Evolutionary conservation across 2,888 invertebrate genomes (phyloP).

Genomic region (Callinectes sapidus): DNA sequence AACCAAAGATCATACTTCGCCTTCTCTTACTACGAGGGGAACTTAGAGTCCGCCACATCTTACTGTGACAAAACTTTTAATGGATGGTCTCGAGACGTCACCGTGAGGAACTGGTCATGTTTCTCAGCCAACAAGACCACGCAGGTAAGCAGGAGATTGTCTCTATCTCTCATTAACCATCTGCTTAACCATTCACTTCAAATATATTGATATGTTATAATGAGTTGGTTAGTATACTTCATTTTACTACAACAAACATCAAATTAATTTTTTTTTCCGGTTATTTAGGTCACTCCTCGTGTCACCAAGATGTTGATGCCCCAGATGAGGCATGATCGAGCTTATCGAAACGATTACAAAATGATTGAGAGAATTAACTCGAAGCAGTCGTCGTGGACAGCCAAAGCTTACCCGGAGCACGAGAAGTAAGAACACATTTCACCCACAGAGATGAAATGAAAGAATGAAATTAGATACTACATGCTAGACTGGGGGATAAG

Average conservation of each 20-base stretch:
- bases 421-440: constrained; percentile 49
- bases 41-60: constrained; percentile 35
- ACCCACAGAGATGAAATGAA: not conserved
- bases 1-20: constrained; percentile 76
- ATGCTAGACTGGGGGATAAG: too few relatives aligned
- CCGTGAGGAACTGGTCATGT: constrained; percentile 78
- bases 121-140: constrained; percentile 73
- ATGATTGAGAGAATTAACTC: constrained; percentile 59
- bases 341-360: constrained; percentile 23
- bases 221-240: not conserved
- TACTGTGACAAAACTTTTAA: constrained; percentile 76
- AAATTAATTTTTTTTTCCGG: too few relatives aligned
- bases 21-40: constrained; percentile 76
- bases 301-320: not conserved
- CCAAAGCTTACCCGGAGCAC: constrained; percentile 58
- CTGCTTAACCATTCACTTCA: too few relatives aligned
- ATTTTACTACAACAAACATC: not conserved
- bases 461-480: not conserved
- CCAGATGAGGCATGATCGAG: not conserved
- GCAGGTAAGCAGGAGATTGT: constrained; percentile 23
- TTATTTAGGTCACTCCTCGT: not conserved
- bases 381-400: constrained; percentile 59
- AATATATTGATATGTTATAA: not conserved
- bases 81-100: constrained; percentile 77
- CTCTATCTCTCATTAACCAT: too few relatives aligned